A percentile compares a stretch with the other conserved stretches of the same genome.
phyloP scores from a whole-genome alignment of 2,888 invertebrate species.

The Eristalis tenax region DNA sequence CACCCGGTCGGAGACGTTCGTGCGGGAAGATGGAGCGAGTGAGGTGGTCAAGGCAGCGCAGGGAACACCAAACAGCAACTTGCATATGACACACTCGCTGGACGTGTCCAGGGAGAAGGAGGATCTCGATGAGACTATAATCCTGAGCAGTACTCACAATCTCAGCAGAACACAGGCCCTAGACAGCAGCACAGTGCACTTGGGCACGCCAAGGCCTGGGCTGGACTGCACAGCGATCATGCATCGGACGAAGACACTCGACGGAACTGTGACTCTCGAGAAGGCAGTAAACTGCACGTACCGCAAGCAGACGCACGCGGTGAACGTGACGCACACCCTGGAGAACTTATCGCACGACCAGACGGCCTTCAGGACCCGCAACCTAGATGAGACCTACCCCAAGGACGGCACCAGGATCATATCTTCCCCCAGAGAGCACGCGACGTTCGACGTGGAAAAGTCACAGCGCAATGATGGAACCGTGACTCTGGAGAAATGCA shows the following conservation, averaged over 20 bases:
- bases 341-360: slow-evolving; percentile 46
- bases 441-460: slow-evolving; percentile 32
- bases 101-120: slow-evolving; percentile 25
- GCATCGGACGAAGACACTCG: slow-evolving; percentile 49
- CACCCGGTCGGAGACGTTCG: slow-evolving; percentile 79
- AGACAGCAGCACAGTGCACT: slow-evolving; percentile 48
- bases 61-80: slow-evolving; percentile 59
- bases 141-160: slow-evolving; percentile 56
- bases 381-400: slow-evolving; percentile 26
- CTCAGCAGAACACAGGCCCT: slow-evolving; percentile 72
- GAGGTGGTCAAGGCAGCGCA: slow-evolving; percentile 70
- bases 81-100: slow-evolving; percentile 52
- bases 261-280: slow-evolving; percentile 44
- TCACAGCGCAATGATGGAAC: slow-evolving; percentile 17
- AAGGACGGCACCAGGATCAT: slow-evolving; percentile 27
- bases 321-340: slow-evolving; percentile 15
- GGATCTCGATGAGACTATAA: slow-evolving; percentile 71
- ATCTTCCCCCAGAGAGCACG: slow-evolving; percentile 22
- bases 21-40: slow-evolving; percentile 76
- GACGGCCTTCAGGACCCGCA: slow-evolving; percentile 51
- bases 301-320: slow-evolving; percentile 22
- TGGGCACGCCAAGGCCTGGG: slow-evolving; percentile 48
- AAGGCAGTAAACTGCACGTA: slow-evolving; percentile 37
- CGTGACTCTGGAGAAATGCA: slow-evolving; percentile 34
- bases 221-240: slow-evolving; percentile 19